These are phyloP conservation scores for Cetoscarus ocellatus DNA, from an alignment of 2,797 vertebrate species.

Conservation along the genomic window DNA sequence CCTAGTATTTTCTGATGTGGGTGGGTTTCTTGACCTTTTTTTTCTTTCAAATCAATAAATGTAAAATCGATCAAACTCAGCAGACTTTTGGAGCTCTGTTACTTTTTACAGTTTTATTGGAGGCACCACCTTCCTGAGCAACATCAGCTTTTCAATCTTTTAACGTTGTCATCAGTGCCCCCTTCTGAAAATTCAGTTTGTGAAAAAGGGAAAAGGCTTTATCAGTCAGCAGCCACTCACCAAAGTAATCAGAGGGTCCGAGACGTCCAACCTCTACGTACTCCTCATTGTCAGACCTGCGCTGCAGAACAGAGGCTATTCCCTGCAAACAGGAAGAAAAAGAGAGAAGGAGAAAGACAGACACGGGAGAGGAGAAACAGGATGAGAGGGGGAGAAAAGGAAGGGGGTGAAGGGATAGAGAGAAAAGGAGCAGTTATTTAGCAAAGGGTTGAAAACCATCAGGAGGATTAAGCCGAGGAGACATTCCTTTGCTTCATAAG, in stretches of 20 bases:
- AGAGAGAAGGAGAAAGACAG: slow-evolving; percentile 16
- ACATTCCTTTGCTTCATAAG: slow-evolving; percentile 78
- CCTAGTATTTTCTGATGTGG: too few relatives aligned
- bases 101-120: too few relatives aligned
- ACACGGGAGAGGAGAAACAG: slow-evolving; percentile 30
- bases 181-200: too few relatives aligned
- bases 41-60: too few relatives aligned
- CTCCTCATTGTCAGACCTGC: slow-evolving; percentile 94
- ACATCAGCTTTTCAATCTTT: too few relatives aligned
- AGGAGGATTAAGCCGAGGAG: slow-evolving; percentile 76
- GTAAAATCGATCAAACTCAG: too few relatives aligned
- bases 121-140: too few relatives aligned
- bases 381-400: slow-evolving; percentile 27
- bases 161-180: too few relatives aligned
- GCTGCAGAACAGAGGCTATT: slow-evolving; percentile 95
- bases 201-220: not conserved
- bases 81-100: too few relatives aligned
- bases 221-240: slow-evolving; percentile 80
- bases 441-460: slow-evolving; percentile 63
- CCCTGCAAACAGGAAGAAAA: slow-evolving; percentile 82
- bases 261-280: slow-evolving; percentile 96
- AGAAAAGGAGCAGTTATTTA: slow-evolving; percentile 50
- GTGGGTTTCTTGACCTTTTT: too few relatives aligned
- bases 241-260: slow-evolving; percentile 97
- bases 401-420: not conserved